Percentiles rank a stretch among this genome's conserved stretches.
Conservation (phyloP, 2,113 vertebrate genomes). For the Ammodytes marinus region DNA sequence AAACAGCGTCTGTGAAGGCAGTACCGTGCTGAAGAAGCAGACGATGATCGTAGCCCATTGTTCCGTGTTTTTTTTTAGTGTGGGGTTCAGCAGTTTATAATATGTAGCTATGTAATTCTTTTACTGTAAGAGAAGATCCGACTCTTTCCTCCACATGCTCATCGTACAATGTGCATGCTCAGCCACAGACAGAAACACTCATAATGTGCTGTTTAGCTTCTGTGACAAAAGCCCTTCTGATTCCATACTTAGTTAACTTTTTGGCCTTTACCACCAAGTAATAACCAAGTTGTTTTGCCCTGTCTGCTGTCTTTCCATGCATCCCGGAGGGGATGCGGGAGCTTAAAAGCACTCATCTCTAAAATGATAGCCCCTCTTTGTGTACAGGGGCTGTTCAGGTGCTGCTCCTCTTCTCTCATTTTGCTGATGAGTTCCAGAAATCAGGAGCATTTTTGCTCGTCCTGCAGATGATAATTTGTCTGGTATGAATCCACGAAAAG, state of each 20-base stretch:
- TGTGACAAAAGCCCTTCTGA: slow-evolving; percentile 8
- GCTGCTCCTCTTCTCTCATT: slow-evolving; percentile 63
- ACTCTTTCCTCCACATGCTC: background rate
- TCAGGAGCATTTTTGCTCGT: slow-evolving; percentile 58
- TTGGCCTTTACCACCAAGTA: slow-evolving; percentile 29
- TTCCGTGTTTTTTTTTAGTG: background rate
- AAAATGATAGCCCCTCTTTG: slow-evolving; percentile 41
- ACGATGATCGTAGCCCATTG: slow-evolving; percentile 11
- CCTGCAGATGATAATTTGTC: slow-evolving; percentile 40
- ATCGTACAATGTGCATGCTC: background rate
- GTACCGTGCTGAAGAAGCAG: slow-evolving; percentile 19
- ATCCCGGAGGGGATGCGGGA: slow-evolving; percentile 33
- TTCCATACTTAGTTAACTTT: slow-evolving; percentile 30
- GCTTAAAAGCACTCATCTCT: slow-evolving; percentile 67
- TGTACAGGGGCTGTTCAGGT: slow-evolving; percentile 64
- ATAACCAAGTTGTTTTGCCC: slow-evolving; percentile 55
- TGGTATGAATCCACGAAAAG: slow-evolving; percentile 14
- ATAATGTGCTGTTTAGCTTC: background rate
- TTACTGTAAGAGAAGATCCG: background rate
- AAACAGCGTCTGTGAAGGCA: slow-evolving; percentile 38
- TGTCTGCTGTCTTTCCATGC: slow-evolving; percentile 28
- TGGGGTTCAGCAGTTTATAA: slow-evolving; percentile 2
- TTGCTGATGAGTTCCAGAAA: slow-evolving; percentile 61
- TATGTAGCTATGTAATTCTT: background rate
- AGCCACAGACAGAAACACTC: background rate